Conservation (phyloP, 2,113 vertebrate genomes). For the Lagopus leucura region DNA sequence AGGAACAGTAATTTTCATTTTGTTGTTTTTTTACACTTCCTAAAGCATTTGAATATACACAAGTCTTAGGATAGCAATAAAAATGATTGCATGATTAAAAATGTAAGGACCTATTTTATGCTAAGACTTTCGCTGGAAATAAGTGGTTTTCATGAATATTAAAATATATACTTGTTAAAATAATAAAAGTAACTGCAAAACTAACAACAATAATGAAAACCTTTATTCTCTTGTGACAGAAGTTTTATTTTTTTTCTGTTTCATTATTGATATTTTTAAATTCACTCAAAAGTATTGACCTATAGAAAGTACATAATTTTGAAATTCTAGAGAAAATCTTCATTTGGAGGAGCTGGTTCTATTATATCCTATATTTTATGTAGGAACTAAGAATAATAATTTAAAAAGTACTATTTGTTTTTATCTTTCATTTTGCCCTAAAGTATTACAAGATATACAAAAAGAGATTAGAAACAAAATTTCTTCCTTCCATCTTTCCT, state of each 20-base stretch:
- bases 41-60: not conserved
- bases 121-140: not conserved
- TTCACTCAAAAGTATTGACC: not conserved
- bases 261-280: not conserved
- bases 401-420: not conserved
- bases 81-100: constrained; percentile 27
- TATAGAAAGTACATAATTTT: not conserved
- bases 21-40: not conserved
- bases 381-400: not conserved
- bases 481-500: no score
- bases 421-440: not conserved
- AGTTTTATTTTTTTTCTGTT: not conserved
- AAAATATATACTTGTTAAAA: not conserved
- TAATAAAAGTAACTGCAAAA: not conserved
- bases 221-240: not conserved
- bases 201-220: not conserved
- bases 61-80: not conserved
- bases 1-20: not conserved
- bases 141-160: not conserved
- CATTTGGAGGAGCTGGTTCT: fast-evolving
- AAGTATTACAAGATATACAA: not conserved
- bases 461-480: not conserved
- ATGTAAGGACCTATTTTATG: not conserved
- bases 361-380: not conserved
- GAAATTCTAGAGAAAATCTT: not conserved